Evolutionary conservation across 2,888 invertebrate species (phyloP).

Genomic region (Phortica okadai): DNA sequence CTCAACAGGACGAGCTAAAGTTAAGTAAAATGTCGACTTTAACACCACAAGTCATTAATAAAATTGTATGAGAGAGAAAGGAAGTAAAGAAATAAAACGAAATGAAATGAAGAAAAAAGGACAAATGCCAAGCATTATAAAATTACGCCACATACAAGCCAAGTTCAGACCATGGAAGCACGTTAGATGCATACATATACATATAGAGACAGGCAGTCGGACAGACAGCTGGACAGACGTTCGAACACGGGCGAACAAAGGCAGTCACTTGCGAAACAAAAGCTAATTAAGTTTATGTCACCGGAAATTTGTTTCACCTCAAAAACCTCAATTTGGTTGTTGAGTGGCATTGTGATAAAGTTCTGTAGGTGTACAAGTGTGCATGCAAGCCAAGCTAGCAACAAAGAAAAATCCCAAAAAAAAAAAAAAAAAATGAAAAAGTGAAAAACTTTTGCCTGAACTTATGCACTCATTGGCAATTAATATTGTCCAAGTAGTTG

Average conservation of each 20-base stretch:
- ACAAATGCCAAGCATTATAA: slow-evolving; percentile 1
- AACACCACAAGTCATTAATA: slow-evolving; percentile 58
- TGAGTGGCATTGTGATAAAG: slow-evolving; percentile 62
- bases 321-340: slow-evolving; percentile 70
- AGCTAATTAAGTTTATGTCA: slow-evolving; percentile 77
- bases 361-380: slow-evolving; percentile 53
- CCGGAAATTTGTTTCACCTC: slow-evolving; percentile 77
- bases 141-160: slow-evolving; percentile 30
- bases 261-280: slow-evolving; percentile 66
- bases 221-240: slow-evolving; percentile 60
- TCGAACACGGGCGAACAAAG: slow-evolving; percentile 62
- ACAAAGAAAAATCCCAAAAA: slow-evolving; percentile 31
- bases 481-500: slow-evolving; percentile 63
- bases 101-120: neutral
- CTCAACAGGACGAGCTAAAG: slow-evolving; percentile 8
- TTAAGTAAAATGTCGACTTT: slow-evolving; percentile 57
- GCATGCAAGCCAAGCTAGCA: slow-evolving; percentile 13
- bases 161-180: slow-evolving; percentile 26
- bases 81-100: neutral
- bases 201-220: slow-evolving; percentile 1
- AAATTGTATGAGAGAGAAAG: slow-evolving; percentile 36
- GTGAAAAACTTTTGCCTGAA: slow-evolving; percentile 64
- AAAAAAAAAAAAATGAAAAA: slow-evolving; percentile 20
- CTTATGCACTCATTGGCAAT: slow-evolving; percentile 73
- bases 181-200: slow-evolving; percentile 16